Percentiles rank a stretch among this genome's conserved stretches.
Conservation (phyloP, 1,140 invertebrate species). For the Lordiphosa collinella region DNA sequence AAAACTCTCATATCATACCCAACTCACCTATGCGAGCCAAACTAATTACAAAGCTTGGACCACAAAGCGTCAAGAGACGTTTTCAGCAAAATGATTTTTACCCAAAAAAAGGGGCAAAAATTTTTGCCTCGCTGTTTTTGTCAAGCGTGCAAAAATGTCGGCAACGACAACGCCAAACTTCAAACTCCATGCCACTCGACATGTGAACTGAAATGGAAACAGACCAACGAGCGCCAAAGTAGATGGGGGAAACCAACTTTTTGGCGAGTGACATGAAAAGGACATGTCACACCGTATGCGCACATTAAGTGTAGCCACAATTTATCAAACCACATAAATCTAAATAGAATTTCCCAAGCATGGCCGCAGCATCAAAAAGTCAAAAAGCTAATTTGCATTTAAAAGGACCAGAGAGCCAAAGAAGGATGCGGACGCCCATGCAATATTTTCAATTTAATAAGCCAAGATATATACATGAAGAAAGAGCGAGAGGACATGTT, state of each 20-base stretch:
- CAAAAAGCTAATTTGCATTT: slow-evolving; percentile 77
- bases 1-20: background rate
- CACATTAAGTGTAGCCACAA: slow-evolving; percentile 77
- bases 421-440: slow-evolving; percentile 20
- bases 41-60: slow-evolving; percentile 67
- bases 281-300: slow-evolving; percentile 76
- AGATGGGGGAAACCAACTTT: slow-evolving; percentile 37
- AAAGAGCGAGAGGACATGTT: slow-evolving; percentile 12
- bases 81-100: slow-evolving; percentile 45
- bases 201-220: slow-evolving; percentile 72
- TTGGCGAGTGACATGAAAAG: slow-evolving; percentile 75
- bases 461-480: slow-evolving; percentile 66
- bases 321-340: slow-evolving; percentile 76
- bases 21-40: slow-evolving; percentile 43
- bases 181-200: slow-evolving; percentile 65
- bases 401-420: slow-evolving; percentile 52
- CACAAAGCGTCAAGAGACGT: slow-evolving; percentile 53
- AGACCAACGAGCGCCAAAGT: background rate
- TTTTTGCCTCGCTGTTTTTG: slow-evolving; percentile 54
- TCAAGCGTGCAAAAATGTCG: slow-evolving; percentile 64
- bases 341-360: slow-evolving; percentile 61
- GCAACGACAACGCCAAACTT: slow-evolving; percentile 14
- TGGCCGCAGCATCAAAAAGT: slow-evolving; percentile 61
- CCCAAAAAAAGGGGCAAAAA: slow-evolving; percentile 15
- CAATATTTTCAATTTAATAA: slow-evolving; percentile 76